phyloP scores from a whole-genome alignment of 2,797 vertebrate species.

The Ceryle rudis region DNA sequence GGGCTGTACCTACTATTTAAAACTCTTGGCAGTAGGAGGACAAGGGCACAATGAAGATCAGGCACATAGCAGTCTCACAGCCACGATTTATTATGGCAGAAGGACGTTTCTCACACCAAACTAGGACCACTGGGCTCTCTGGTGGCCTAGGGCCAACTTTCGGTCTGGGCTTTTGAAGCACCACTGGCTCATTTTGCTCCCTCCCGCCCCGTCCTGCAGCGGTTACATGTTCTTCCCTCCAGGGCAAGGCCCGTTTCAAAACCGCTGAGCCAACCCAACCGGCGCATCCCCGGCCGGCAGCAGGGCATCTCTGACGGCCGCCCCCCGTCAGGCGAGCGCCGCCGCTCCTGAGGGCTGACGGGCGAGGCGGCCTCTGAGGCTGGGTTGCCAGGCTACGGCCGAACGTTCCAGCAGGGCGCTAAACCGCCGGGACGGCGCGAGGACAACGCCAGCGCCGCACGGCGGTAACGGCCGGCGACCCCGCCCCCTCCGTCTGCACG shows the following conservation, averaged over 20 bases:
- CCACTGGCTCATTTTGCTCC: rapidly evolving
- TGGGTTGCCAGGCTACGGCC: too few relatives aligned
- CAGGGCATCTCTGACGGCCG: too few relatives aligned
- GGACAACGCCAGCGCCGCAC: not conserved
- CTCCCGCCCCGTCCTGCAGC: not conserved
- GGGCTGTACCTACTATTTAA: rapidly evolving
- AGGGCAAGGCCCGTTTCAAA: not conserved
- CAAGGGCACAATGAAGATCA: not conserved
- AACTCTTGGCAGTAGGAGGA: not conserved
- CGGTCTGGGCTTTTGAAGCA: not conserved
- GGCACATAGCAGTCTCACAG: not conserved
- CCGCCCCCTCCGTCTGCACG: too few relatives aligned
- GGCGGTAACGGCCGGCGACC: not conserved
- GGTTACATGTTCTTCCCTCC: rapidly evolving
- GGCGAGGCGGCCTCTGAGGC: not conserved
- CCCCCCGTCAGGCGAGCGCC: not conserved
- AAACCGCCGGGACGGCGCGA: not conserved
- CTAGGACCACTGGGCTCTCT: not conserved
- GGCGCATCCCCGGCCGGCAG: not conserved
- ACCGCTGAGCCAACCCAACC: not conserved
- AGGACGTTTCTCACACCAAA: not conserved
- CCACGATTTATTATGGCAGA: rapidly evolving
- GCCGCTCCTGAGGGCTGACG: not conserved
- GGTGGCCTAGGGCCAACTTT: rapidly evolving
- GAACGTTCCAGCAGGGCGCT: not conserved